Evolutionary conservation across 2,797 vertebrate genomes (phyloP).

Genomic region (Bradypodion ventrale): DNA sequence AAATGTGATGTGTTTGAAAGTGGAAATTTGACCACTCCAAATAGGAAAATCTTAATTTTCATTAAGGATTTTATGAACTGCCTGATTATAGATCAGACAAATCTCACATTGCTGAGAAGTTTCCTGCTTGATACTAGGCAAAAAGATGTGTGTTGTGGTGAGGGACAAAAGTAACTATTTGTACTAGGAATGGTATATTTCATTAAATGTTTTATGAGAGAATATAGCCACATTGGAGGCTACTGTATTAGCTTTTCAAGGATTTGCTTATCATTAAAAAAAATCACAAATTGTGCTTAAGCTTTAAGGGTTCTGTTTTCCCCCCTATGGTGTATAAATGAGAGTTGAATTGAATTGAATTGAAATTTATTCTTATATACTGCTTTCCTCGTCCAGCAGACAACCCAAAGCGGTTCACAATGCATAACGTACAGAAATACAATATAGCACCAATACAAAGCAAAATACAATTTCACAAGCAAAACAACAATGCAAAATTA

Average conservation of each 20-base stretch:
- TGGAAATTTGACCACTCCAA: conserved; percentile 79
- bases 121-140: conserved; percentile 52
- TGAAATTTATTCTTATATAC: no score
- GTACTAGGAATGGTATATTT: conserved; percentile 66
- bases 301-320: conserved; percentile 7
- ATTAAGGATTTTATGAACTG: conserved; percentile 78
- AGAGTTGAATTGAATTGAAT: conserved; percentile 8
- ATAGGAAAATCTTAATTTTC: conserved; percentile 78
- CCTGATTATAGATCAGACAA: conserved; percentile 74
- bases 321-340: background rate
- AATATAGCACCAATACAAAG: no score
- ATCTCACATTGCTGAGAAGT: conserved; percentile 62
- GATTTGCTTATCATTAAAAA: conserved; percentile 38
- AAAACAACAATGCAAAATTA: no score
- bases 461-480: no score
- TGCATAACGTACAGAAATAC: no score
- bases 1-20: conserved; percentile 78
- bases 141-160: conserved; percentile 47
- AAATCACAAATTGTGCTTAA: background rate
- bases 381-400: no score
- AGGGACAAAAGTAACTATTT: conserved; percentile 75
- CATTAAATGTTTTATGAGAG: conserved; percentile 49
- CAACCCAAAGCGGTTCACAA: no score
- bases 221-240: conserved; percentile 26
- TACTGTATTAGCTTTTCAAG: conserved; percentile 8